Conservation (phyloP, 2,113 vertebrate genomes). For the Chelonoidis abingdonii region DNA sequence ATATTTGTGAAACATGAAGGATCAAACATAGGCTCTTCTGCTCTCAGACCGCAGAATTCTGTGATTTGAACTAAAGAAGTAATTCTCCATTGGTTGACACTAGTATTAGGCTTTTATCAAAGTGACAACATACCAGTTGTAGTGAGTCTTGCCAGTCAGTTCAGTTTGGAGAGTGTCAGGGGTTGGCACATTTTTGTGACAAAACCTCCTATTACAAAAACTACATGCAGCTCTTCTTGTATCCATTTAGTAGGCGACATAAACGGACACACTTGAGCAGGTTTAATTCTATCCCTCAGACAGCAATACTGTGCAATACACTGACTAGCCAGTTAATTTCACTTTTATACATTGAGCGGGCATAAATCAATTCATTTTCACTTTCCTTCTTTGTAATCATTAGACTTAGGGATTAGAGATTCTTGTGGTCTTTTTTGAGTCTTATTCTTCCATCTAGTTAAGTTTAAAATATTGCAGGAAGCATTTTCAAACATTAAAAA, state of each 20-base stretch:
- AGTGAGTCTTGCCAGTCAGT: neutral
- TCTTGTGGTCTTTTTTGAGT: neutral
- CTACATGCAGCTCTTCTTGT: neutral
- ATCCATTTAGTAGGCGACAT: neutral
- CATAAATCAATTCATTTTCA: accelerated
- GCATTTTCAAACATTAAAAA: neutral
- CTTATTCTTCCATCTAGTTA: neutral
- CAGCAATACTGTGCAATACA: neutral
- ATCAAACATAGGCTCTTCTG: neutral
- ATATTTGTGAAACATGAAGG: neutral
- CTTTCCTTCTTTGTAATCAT: neutral
- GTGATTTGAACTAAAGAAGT: neutral
- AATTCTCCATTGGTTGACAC: neutral
- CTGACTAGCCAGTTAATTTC: neutral
- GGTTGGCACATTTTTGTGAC: neutral
- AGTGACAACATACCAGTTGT: neutral
- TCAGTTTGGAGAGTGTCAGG: neutral
- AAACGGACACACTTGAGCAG: neutral
- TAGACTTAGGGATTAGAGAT: neutral
- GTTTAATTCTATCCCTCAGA: neutral
- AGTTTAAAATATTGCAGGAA: neutral
- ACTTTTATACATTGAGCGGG: neutral
- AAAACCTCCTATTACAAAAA: neutral
- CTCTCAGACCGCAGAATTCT: neutral
- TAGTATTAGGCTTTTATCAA: neutral